These are phyloP conservation scores for Beaufortia kweichowensis DNA, from an alignment of 2,113 vertebrate species.

Conservation along the genomic window DNA sequence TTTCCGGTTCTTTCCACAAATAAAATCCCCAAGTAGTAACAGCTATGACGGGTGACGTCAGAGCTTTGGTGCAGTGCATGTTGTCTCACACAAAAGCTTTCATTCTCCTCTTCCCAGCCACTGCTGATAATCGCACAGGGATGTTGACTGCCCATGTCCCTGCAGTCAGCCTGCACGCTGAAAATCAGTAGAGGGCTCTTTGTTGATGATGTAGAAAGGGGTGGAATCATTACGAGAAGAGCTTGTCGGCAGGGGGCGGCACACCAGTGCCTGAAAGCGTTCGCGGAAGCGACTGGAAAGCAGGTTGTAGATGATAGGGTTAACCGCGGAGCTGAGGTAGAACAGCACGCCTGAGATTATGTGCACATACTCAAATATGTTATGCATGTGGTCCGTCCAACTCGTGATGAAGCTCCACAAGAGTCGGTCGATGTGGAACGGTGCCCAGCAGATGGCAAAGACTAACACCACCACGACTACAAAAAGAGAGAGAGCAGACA, in stretches of 20 bases:
- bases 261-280: constrained; percentile 69
- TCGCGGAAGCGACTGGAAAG: constrained; percentile 75
- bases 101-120: constrained; percentile 38
- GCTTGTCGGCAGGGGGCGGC: constrained; percentile 55
- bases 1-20: not conserved
- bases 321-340: constrained; percentile 76
- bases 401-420: constrained; percentile 75
- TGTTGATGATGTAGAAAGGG: constrained; percentile 58
- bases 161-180: constrained; percentile 30
- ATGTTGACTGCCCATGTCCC: constrained; percentile 42
- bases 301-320: constrained; percentile 76
- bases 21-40: no score
- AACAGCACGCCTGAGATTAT: constrained; percentile 75
- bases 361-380: constrained; percentile 75
- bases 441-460: constrained; percentile 74
- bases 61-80: not conserved
- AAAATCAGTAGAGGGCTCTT: constrained; percentile 45
- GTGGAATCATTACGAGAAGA: constrained; percentile 64
- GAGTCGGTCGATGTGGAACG: constrained; percentile 74
- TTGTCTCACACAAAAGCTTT: constrained; percentile 49
- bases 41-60: not conserved
- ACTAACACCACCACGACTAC: constrained; percentile 68
- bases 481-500: constrained; percentile 16
- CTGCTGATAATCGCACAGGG: constrained; percentile 53
- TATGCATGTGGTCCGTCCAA: constrained; percentile 74